Base-by-base conservation (phyloP, 2,888 invertebrate genomes). In the Eupithecia abbreviata region DNA sequence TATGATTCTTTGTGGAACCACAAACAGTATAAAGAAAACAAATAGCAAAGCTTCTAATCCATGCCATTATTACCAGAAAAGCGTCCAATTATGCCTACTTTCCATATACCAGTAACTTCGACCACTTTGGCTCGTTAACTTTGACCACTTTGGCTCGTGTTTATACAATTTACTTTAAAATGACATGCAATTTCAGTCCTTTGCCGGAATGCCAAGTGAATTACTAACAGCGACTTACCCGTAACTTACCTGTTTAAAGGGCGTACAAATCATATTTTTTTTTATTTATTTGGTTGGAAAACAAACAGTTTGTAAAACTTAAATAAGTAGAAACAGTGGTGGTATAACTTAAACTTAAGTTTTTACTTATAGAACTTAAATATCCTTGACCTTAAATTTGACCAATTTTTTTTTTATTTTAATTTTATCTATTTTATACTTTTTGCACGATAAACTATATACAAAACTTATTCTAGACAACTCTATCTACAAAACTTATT, bases 161-260 rank as follows among this genome's bases (percentile, higher is more conserved):
- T 84, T 85, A 86, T 81, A 77, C 73, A 73, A 75, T 73, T 75
- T 71, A 49, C 75, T 71, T 87, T 84, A 87, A 84, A 93, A 92
- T 91, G 90, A 89, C 90, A 90, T 85, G 88, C 78, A 89, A 91
- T 90, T 92, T 89, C 68, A 67, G 45, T 71, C 68, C 71, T 73
- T 75, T 75, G 77, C 72, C 30, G 71, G 71, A 77, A 77, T 75
- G 75, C 49, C 75, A 78, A 73, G 73, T 15, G 70, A 72, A 72
- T 75, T 75, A 66, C 66, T 15, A 15, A 66, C 6, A 65, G 13
- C 13, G 42, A 66, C 66, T 13, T 66, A 15, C 15, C 42, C 18
- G 15, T 66, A 66, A 62, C 62, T 62, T 30, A 62, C 62, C 62
- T 30, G 18, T 62, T 58, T 30, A 30, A 30, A 30, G 30, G 30